These are phyloP conservation scores for Neosilurus hyrtlii DNA, from an alignment of 2,797 vertebrate species.

Conservation along the genomic window DNA sequence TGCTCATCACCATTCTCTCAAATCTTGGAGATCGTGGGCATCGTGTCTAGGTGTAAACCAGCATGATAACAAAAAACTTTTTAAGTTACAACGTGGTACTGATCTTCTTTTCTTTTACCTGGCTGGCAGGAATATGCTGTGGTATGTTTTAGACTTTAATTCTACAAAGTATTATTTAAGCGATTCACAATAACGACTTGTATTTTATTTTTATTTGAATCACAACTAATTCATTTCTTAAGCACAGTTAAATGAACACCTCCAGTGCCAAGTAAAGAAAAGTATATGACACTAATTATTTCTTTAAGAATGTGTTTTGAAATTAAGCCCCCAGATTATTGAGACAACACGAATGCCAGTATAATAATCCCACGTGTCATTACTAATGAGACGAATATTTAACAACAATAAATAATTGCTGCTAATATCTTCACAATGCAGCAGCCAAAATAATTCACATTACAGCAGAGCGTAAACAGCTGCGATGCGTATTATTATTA, in stretches of 20 bases:
- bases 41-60: too few species aligned
- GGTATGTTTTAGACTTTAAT: not conserved
- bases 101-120: too few species aligned
- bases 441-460: not conserved
- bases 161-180: not conserved
- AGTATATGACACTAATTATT: not conserved
- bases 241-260: not conserved
- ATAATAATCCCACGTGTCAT: not conserved
- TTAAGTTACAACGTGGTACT: too few species aligned
- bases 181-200: not conserved
- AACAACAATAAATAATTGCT: not conserved
- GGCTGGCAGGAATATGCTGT: too few species aligned
- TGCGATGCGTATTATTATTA: not conserved
- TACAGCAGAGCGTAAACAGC: not conserved
- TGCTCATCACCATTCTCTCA: too few species aligned
- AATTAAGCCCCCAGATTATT: not conserved
- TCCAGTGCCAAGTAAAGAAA: not conserved
- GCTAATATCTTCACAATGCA: not conserved
- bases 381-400: slow-evolving; percentile 7
- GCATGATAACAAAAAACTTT: too few species aligned
- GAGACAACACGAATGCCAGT: slow-evolving; percentile 10
- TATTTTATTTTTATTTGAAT: not conserved
- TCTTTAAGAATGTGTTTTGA: not conserved
- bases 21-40: too few species aligned
- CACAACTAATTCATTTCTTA: not conserved